phyloP scores from a whole-genome alignment of 2,797 vertebrate species.

The Centropyge bicolor region DNA sequence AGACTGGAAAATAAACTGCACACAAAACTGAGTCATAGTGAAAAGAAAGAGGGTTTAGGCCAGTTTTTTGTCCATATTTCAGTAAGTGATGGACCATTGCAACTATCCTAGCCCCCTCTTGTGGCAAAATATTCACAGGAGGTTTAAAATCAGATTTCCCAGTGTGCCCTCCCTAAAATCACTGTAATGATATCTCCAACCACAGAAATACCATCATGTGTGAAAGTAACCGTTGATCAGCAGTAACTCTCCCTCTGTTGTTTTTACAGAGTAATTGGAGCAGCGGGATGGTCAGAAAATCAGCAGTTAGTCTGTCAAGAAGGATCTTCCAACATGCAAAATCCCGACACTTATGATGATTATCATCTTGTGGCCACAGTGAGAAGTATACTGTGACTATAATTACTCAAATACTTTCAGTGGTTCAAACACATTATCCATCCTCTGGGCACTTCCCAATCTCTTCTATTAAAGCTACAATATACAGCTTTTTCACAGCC shows the following conservation, averaged over 20 bases:
- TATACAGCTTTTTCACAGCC: background rate
- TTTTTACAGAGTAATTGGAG: conserved; percentile 43
- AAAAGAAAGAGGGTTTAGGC: conserved; percentile 15
- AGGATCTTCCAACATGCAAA: conserved; percentile 19
- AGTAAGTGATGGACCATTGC: conserved; percentile 32
- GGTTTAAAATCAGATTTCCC: conserved; percentile 1
- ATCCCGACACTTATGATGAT: conserved; percentile 22
- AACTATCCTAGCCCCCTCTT: conserved; percentile 75
- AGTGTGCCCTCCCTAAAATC: conserved; percentile 8
- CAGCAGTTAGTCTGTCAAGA: conserved; percentile 32
- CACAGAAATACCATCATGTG: background rate
- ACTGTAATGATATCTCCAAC: conserved; percentile 8
- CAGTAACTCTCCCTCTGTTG: conserved; percentile 15
- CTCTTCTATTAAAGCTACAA: background rate
- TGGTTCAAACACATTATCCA: conserved; percentile 13
- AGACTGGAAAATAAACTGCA: conserved; percentile 39
- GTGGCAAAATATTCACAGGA: conserved; percentile 66
- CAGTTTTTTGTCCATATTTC: conserved; percentile 22
- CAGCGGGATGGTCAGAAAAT: conserved; percentile 23
- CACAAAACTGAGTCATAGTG: conserved; percentile 35
- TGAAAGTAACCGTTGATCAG: conserved; percentile 28
- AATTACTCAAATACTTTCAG: conserved; percentile 11
- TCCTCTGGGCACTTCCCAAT: background rate
- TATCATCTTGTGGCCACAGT: conserved; percentile 27
- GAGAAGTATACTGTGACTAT: conserved; percentile 10